Percentiles rank a stretch among this genome's conserved stretches.
phyloP scores from a whole-genome alignment of 2,888 invertebrate species.

The Branchipolynoe longqiensis region DNA sequence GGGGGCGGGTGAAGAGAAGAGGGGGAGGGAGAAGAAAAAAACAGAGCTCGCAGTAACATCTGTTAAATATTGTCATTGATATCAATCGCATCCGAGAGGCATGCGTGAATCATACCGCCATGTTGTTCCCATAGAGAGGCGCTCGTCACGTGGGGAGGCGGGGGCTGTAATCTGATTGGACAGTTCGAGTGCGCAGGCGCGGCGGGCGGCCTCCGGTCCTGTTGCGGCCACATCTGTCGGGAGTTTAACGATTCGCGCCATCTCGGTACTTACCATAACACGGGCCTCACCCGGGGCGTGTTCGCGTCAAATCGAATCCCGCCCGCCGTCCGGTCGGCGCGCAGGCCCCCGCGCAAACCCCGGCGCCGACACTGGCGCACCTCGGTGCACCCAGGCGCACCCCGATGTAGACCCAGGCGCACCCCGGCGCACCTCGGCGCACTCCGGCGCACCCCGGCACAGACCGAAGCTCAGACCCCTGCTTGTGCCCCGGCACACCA shows the following conservation, averaged over 20 bases:
- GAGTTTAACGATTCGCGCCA: neutral
- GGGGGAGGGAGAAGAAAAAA: neutral
- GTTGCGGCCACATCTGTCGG: neutral
- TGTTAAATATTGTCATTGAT: slow-evolving; percentile 26
- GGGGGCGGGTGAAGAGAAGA: too few species aligned
- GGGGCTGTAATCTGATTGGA: slow-evolving; percentile 13
- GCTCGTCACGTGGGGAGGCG: neutral
- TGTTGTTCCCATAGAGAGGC: slow-evolving; percentile 49
- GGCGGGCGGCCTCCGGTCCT: neutral
- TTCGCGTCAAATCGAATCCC: slow-evolving; percentile 24
- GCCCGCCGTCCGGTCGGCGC: too few species aligned
- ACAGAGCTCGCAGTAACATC: slow-evolving; percentile 32
- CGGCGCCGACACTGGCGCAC: too few species aligned
- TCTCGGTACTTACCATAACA: neutral
- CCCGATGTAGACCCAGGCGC: too few species aligned
- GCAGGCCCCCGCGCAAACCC: too few species aligned
- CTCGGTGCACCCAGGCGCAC: too few species aligned
- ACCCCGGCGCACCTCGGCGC: too few species aligned
- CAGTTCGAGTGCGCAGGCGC: slow-evolving; percentile 29
- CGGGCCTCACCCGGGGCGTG: neutral
- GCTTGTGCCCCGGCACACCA: too few species aligned
- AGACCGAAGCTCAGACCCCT: too few species aligned
- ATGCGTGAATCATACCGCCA: slow-evolving; percentile 24
- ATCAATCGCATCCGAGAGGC: slow-evolving; percentile 9
- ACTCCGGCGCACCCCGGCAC: neutral